Conservation (phyloP, 2,888 invertebrate species). For the Phengaris arion region DNA sequence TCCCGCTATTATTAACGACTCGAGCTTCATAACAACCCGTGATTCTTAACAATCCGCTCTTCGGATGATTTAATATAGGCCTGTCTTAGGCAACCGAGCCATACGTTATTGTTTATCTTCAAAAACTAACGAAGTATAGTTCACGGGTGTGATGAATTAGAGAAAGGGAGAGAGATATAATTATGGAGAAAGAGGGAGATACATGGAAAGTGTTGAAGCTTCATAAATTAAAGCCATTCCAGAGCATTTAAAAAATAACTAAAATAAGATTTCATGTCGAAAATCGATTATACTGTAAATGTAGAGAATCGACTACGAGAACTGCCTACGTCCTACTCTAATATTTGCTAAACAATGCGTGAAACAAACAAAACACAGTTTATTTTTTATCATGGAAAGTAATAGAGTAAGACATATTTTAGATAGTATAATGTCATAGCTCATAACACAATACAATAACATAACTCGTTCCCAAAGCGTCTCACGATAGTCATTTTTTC, state of each 20-base stretch:
- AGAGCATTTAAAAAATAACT: too few relatives aligned
- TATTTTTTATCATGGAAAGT: background rate
- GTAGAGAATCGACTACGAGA: background rate
- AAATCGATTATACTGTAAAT: background rate
- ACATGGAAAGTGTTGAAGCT: background rate
- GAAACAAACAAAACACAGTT: background rate
- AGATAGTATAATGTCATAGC: constrained; percentile 13
- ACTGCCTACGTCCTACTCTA: background rate
- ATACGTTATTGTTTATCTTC: constrained; percentile 9
- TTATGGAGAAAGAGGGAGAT: background rate
- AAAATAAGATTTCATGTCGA: background rate
- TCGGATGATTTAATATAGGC: constrained; percentile 48
- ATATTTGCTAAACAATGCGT: background rate
- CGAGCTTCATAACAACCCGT: constrained; percentile 27
- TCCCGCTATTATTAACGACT: constrained; percentile 39
- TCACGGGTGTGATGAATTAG: background rate
- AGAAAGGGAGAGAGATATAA: background rate
- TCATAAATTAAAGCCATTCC: too few relatives aligned
- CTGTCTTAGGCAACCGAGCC: constrained; percentile 21
- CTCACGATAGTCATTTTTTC: constrained; percentile 48
- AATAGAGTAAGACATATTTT: background rate
- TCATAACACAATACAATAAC: constrained; percentile 42
- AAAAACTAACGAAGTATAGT: constrained; percentile 6
- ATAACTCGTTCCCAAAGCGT: constrained; percentile 67
- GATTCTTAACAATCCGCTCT: constrained; percentile 48